Evolutionary conservation across 1,140 invertebrate species (phyloP).

Genomic region (Protaetia brevitarsis): DNA sequence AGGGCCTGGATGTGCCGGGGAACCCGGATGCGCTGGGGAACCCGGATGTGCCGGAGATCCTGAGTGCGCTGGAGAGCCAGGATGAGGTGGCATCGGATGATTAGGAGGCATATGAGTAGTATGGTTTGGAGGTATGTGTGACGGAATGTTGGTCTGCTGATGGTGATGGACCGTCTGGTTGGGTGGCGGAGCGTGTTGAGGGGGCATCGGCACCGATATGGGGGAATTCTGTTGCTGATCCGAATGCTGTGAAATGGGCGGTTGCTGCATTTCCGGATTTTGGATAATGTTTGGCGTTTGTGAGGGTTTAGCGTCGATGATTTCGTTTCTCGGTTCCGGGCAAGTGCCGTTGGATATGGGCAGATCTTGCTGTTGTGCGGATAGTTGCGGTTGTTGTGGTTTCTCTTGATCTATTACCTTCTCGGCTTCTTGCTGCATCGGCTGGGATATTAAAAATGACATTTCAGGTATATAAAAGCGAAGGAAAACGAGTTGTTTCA

Average conservation of each 20-base stretch:
- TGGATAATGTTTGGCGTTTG: no score
- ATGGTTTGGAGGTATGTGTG: conserved; percentile 45
- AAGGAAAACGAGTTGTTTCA: conserved; percentile 45
- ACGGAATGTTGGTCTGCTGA: conserved; percentile 10
- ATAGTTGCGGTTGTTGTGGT: conserved; percentile 10
- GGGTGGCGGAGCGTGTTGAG: conserved; percentile 31
- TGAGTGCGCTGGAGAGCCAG: conserved; percentile 20
- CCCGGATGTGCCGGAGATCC: conserved; percentile 24
- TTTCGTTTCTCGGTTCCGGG: background rate
- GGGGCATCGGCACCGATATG: conserved; percentile 28
- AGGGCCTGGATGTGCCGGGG: conserved; percentile 29
- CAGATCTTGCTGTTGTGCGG: conserved; percentile 16
- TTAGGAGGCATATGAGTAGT: conserved; percentile 34
- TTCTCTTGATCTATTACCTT: conserved; percentile 18
- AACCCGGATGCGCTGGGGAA: conserved; percentile 16
- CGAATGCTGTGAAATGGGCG: conserved; percentile 29
- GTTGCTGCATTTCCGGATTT: conserved; percentile 22
- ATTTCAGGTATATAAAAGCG: conserved; percentile 28
- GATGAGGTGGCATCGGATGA: conserved; percentile 28
- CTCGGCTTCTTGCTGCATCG: conserved; percentile 27
- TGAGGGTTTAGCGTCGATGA: conserved; percentile 1
- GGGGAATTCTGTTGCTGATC: conserved; percentile 32
- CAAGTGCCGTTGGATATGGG: conserved; percentile 25
- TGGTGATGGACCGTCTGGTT: conserved; percentile 29
- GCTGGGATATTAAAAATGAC: conserved; percentile 38